These are phyloP conservation scores for Knipowitschia caucasica DNA, from an alignment of 2,797 vertebrate genomes.

Conservation along the genomic window DNA sequence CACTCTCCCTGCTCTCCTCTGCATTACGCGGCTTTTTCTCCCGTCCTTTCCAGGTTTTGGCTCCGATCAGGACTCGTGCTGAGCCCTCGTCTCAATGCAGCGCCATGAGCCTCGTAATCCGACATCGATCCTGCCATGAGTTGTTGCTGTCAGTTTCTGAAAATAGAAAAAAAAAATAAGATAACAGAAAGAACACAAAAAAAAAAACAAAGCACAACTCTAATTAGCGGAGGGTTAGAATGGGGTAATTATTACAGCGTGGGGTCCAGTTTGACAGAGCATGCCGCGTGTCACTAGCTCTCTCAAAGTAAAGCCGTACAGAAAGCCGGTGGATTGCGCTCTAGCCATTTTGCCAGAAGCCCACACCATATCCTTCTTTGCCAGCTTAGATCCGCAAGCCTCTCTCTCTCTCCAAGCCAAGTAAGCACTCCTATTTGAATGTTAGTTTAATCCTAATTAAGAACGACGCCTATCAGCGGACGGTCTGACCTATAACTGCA, in stretches of 20 bases:
- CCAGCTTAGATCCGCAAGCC: constrained; percentile 52
- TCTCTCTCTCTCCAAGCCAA: constrained; percentile 42
- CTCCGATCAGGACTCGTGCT: constrained; percentile 70
- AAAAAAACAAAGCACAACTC: constrained; percentile 69
- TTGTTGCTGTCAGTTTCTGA: constrained; percentile 78
- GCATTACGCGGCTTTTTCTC: constrained; percentile 62
- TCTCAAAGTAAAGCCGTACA: constrained; percentile 46
- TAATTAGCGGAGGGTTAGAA: constrained; percentile 77
- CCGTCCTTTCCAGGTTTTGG: constrained; percentile 70
- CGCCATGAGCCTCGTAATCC: constrained; percentile 80
- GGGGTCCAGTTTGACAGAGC: constrained; percentile 44
- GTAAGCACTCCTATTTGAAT: constrained; percentile 61
- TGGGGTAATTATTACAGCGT: constrained; percentile 74
- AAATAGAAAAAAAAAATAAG: constrained; percentile 66
- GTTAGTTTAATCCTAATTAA: constrained; percentile 61
- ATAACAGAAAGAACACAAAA: constrained; percentile 68
- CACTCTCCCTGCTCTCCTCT: constrained; percentile 28
- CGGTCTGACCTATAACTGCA: constrained; percentile 8
- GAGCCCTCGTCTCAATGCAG: constrained; percentile 78
- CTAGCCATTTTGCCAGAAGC: constrained; percentile 54
- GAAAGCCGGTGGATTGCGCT: constrained; percentile 49
- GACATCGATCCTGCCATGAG: constrained; percentile 77
- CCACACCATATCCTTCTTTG: constrained; percentile 46
- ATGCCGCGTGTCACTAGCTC: constrained; percentile 53
- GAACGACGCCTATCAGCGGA: constrained; percentile 32